phyloP scores from a whole-genome alignment of 2,888 invertebrate genomes.

The Dryococelus australis region DNA sequence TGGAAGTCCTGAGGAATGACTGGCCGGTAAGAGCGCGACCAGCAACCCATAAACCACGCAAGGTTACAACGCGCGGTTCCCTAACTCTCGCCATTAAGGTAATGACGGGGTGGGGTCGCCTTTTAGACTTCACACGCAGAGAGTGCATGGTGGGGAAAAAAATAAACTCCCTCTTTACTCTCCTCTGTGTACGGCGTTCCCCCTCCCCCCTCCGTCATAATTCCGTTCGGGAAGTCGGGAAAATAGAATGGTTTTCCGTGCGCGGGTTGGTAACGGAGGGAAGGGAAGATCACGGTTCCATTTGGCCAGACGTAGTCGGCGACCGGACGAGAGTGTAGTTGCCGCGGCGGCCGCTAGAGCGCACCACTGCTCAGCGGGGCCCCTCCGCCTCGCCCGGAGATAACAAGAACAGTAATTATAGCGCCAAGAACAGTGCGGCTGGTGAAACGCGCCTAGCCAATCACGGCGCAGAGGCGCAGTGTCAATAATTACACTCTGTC shows the following conservation, averaged over 20 bases:
- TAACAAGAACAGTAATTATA: neutral
- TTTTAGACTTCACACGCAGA: slow-evolving; percentile 2
- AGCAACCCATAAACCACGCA: slow-evolving; percentile 2
- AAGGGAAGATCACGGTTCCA: neutral
- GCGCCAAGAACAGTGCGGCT: neutral
- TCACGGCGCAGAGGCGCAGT: neutral
- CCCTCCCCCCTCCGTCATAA: too few relatives aligned
- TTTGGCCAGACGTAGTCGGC: neutral
- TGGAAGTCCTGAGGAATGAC: neutral
- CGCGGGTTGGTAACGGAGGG: neutral
- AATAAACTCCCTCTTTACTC: neutral
- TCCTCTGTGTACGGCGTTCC: too few relatives aligned
- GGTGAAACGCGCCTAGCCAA: neutral
- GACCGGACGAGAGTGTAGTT: neutral
- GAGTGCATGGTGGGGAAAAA: neutral
- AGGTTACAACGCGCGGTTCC: neutral
- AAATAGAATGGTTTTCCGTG: too few relatives aligned
- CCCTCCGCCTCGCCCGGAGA: neutral
- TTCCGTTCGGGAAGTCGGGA: neutral
- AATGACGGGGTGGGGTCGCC: slow-evolving; percentile 26
- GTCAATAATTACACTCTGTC: neutral
- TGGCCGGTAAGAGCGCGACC: neutral
- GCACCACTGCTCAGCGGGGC: neutral
- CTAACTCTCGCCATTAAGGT: slow-evolving; percentile 18
- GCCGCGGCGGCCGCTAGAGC: neutral